Base-by-base conservation (phyloP, 2,797 vertebrate genomes). In the Alectoris magna region DNA sequence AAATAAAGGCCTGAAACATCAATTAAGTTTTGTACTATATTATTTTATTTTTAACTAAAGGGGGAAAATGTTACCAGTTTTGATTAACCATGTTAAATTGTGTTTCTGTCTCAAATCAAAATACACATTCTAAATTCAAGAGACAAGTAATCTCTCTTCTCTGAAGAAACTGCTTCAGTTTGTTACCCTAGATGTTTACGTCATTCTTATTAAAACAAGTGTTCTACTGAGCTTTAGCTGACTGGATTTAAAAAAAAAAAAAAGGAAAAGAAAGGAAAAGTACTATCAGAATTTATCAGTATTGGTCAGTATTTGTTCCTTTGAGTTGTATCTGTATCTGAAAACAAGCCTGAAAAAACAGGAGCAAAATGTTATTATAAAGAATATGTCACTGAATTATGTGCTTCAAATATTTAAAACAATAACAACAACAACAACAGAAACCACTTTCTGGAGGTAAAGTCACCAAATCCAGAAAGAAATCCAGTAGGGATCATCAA, bases 101-200 rank as follows among this genome's bases (percentile, higher is more conserved):
- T 63, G 84, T 41, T 80, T 87, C 23, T 72, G 11, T 44, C 51
- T 80, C 46, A 74, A 91, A 88, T 66, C 18, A 72, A 93, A 91
- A 21, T 19, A 75, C 31, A 9, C 6, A 49, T 6, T 51, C 66
- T 71, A 14, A 12, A 80, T 44, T 71, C 58, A 77, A 76, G 22
- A 63, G 31, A 63, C 13, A 19, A 75, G 82, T 60, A 70, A 67
- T 56, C 23, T 58, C 62, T 79, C 18, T 34, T 76, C 22, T 34
- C 34, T 58, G 17, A 43, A 56, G 29, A 68, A 26, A 48, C 39
- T 58, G 23, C 12, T 87, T 90, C 36, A n/a, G 41, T 15, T 62
- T 60, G 13, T 49, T 43, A 53, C 24, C 41, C 64, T 22, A 69
- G 26, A 64, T 3, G 26, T 10, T 18, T 14, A 66, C 16, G 69